These are phyloP conservation scores for Chrysochloris asiatica DNA, from an alignment of 2,113 vertebrate genomes.

Conservation along the genomic window DNA sequence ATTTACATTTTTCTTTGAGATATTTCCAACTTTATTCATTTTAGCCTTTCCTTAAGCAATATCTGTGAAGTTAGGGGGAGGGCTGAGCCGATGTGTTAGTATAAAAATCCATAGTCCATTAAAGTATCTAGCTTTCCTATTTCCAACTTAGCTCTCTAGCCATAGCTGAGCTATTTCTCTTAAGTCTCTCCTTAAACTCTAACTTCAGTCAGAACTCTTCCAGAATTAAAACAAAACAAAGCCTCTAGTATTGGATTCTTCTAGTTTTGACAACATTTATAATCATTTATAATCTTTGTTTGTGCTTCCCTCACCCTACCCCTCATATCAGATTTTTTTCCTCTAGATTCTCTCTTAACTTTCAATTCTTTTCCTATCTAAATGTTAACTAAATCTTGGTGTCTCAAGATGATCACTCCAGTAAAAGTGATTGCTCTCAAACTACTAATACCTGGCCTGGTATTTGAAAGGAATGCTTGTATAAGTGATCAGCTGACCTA, in stretches of 20 bases:
- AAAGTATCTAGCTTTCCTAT: too few relatives aligned
- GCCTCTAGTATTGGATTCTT: not conserved
- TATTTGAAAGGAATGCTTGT: slow-evolving; percentile 25
- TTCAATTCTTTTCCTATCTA: slow-evolving; percentile 16
- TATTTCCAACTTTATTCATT: not conserved
- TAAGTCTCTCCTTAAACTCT: not conserved
- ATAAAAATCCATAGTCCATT: too few relatives aligned
- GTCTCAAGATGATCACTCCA: slow-evolving; percentile 22
- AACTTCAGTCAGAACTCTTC: not conserved
- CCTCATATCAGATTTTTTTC: not conserved
- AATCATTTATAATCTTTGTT: slow-evolving; percentile 26
- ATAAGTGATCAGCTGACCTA: not conserved
- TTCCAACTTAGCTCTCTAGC: too few relatives aligned
- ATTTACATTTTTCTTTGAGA: not conserved
- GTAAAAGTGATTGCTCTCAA: slow-evolving; percentile 23
- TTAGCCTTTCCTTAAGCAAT: slow-evolving; percentile 24
- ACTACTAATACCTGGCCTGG: not conserved
- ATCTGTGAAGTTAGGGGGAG: not conserved
- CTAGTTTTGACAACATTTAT: not conserved
- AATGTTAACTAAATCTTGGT: slow-evolving; percentile 37
- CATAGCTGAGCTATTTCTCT: not conserved
- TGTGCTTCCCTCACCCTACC: not conserved
- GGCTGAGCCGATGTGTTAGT: too few relatives aligned
- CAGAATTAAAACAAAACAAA: not conserved
- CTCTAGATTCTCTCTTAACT: slow-evolving; percentile 5